These are phyloP conservation scores for Philaethria dido DNA, from an alignment of 2,888 invertebrate genomes.

Conservation along the genomic window DNA sequence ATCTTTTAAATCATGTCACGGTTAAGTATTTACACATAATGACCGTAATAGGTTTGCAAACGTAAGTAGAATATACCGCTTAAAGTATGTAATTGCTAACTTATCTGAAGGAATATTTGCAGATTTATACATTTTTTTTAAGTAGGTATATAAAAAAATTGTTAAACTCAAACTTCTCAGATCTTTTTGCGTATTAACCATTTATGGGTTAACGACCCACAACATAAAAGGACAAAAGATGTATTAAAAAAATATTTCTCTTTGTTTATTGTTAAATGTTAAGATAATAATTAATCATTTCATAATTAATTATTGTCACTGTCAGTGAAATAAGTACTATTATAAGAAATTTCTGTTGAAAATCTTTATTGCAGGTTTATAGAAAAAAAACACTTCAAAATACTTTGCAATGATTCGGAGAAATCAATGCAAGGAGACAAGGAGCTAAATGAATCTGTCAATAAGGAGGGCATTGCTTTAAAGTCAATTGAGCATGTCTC, in stretches of 20 bases:
- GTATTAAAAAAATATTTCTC: neutral
- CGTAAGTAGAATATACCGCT: neutral
- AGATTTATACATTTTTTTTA: no score
- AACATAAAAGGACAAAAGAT: neutral
- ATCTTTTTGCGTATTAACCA: neutral
- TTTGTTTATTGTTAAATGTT: conserved; percentile 4
- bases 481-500: conserved; percentile 29
- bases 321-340: neutral
- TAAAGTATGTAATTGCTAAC: neutral
- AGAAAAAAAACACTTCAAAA: conserved; percentile 45
- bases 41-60: neutral
- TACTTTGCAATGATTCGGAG: conserved; percentile 30
- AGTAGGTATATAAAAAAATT: no score
- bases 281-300: neutral
- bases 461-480: conserved; percentile 18
- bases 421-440: conserved; percentile 28
- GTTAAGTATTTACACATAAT: conserved; percentile 18
- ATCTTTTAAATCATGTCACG: conserved; percentile 41
- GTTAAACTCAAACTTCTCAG: neutral
- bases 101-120: neutral
- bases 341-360: neutral
- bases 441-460: conserved; percentile 32
- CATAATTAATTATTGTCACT: neutral
- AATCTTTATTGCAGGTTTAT: conserved; percentile 45
- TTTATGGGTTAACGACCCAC: neutral